Conservation (phyloP, 2,888 invertebrate genomes). For the Cephonodes hylas region DNA sequence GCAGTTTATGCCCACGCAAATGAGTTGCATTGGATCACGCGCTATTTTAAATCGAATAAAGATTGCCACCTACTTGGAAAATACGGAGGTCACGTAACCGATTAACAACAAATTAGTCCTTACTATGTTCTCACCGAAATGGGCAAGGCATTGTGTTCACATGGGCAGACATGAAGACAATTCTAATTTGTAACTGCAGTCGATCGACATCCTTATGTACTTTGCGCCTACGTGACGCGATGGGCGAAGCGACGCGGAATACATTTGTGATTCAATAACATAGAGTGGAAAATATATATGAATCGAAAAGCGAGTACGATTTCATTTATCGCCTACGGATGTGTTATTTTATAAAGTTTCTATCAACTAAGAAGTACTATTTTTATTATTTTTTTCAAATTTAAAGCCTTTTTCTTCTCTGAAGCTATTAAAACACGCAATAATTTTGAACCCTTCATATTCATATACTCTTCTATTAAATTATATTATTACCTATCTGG, state of each 20-base stretch:
- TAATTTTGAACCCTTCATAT: too few relatives aligned
- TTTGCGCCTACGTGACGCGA: background rate
- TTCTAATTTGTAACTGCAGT: conserved; percentile 44
- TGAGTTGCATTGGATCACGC: conserved; percentile 21
- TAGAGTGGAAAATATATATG: background rate
- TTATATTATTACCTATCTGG: too few relatives aligned
- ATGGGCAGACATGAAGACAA: conserved; percentile 49
- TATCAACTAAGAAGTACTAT: too few relatives aligned
- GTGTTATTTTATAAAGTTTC: too few relatives aligned
- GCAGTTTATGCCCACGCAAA: background rate
- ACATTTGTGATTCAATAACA: background rate
- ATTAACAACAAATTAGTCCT: conserved; percentile 24
- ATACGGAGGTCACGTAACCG: conserved; percentile 25
- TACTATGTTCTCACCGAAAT: conserved; percentile 60
- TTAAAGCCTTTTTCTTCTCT: too few relatives aligned
- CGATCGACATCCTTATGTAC: background rate
- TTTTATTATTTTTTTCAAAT: too few relatives aligned
- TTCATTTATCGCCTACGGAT: too few relatives aligned
- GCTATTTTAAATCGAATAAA: conserved; percentile 24
- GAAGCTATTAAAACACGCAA: too few relatives aligned
- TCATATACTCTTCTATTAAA: too few relatives aligned
- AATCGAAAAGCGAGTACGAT: too few relatives aligned
- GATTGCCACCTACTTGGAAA: conserved; percentile 24
- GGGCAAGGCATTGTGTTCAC: conserved; percentile 51
- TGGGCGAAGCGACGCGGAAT: background rate